phyloP scores from a whole-genome alignment of 2,113 vertebrate species.

The Aegypius monachus region DNA sequence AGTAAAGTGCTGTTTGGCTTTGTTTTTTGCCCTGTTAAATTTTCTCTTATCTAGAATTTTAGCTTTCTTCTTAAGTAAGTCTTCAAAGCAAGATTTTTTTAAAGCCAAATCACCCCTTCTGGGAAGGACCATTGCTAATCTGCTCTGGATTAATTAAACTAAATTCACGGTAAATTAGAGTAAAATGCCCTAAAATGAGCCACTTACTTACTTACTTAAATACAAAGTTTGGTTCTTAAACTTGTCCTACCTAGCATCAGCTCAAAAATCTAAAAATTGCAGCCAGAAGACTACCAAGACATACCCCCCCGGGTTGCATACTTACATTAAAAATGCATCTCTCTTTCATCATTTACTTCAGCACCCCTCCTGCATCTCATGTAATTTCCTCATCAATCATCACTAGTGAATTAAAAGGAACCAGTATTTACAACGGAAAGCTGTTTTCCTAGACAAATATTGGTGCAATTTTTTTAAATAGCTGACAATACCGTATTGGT shows the following conservation, averaged over 20 bases:
- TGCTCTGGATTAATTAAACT: background rate
- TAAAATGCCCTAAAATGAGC: slow-evolving; percentile 22
- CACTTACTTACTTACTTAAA: background rate
- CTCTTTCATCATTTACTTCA: background rate
- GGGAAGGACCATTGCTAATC: background rate
- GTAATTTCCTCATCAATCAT: background rate
- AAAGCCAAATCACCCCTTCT: background rate
- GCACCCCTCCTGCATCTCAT: background rate
- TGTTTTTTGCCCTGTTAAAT: background rate
- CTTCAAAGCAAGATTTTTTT: background rate
- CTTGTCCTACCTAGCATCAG: background rate
- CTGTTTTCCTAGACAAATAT: slow-evolving; percentile 60
- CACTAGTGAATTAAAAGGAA: slow-evolving; percentile 21
- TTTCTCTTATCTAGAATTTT: background rate
- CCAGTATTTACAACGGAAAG: slow-evolving; percentile 36
- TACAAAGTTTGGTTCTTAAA: background rate
- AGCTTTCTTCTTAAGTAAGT: background rate
- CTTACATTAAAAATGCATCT: slow-evolving; percentile 38
- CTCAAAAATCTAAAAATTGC: background rate
- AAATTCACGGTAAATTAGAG: background rate
- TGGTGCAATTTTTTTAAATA: background rate
- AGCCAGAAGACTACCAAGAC: background rate
- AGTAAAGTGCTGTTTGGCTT: slow-evolving; percentile 55
- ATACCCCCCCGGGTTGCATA: slow-evolving; percentile 6
- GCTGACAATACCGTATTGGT: background rate